Percentiles rank a stretch among this genome's conserved stretches.
Conservation (phyloP, 1,140 invertebrate genomes). For the Dreissena polymorpha region DNA sequence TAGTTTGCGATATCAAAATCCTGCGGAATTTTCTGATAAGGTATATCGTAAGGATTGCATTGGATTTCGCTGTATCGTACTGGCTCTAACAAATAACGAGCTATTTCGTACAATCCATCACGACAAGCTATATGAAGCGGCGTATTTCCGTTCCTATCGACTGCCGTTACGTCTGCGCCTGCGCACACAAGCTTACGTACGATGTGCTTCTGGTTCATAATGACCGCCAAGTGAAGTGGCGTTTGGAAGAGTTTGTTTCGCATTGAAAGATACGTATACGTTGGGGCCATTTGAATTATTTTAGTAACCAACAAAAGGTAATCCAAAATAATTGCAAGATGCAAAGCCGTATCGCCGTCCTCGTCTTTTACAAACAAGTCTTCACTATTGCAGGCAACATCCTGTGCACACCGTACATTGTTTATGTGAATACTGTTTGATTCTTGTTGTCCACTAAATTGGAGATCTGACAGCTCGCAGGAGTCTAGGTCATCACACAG, state of each 20-base stretch:
- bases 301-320: not conserved
- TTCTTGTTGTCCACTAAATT: too few relatives aligned
- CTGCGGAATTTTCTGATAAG: slow-evolving; percentile 78
- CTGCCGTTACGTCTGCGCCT: slow-evolving; percentile 81
- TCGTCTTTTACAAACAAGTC: slow-evolving; percentile 18
- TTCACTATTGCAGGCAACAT: too few relatives aligned
- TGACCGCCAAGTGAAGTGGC: slow-evolving; percentile 87
- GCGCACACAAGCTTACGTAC: slow-evolving; percentile 85
- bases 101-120: slow-evolving; percentile 85
- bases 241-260: slow-evolving; percentile 78
- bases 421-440: too few relatives aligned
- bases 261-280: slow-evolving; percentile 33
- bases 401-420: too few relatives aligned
- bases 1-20: slow-evolving; percentile 88
- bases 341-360: slow-evolving; percentile 38
- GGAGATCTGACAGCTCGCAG: too few relatives aligned
- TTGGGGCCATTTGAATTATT: slow-evolving; percentile 19
- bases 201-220: slow-evolving; percentile 84
- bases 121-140: slow-evolving; percentile 90
- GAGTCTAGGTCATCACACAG: too few relatives aligned
- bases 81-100: slow-evolving; percentile 84
- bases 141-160: slow-evolving; percentile 80
- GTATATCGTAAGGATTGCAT: slow-evolving; percentile 66
- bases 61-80: slow-evolving; percentile 76
- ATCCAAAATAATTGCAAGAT: slow-evolving; percentile 31